Conservation (phyloP, 2,888 invertebrate species). For the Endotricha flammealis region DNA sequence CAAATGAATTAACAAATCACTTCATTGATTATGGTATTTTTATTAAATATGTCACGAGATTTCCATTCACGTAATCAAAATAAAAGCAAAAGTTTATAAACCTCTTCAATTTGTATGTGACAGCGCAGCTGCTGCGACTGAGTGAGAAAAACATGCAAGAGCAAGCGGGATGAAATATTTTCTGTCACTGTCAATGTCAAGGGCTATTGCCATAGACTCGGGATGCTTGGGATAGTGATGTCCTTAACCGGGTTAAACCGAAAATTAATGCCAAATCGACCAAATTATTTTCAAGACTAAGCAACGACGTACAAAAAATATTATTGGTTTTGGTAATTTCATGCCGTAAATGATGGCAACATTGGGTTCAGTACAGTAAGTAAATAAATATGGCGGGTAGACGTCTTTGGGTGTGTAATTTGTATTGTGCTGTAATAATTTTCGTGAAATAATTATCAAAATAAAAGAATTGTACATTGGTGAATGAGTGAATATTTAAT, state of each 20-base stretch:
- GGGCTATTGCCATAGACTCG: too few relatives aligned
- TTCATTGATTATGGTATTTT: slow-evolving; percentile 7
- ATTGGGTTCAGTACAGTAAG: slow-evolving; percentile 39
- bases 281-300: too few relatives aligned
- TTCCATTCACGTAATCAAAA: slow-evolving; percentile 20
- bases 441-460: slow-evolving; percentile 16
- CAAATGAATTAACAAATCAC: neutral
- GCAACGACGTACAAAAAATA: too few relatives aligned
- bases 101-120: slow-evolving; percentile 11
- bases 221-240: too few relatives aligned
- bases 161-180: too few relatives aligned
- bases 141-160: too few relatives aligned
- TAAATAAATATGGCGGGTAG: slow-evolving; percentile 72
- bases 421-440: slow-evolving; percentile 19
- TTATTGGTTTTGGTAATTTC: too few relatives aligned
- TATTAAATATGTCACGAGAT: slow-evolving; percentile 9
- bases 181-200: too few relatives aligned
- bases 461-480: slow-evolving; percentile 8
- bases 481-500: slow-evolving; percentile 14
- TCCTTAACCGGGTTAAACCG: too few relatives aligned
- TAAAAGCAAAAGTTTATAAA: slow-evolving; percentile 23
- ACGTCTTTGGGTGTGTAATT: slow-evolving; percentile 35
- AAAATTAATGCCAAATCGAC: too few relatives aligned
- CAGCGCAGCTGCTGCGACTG: too few relatives aligned
- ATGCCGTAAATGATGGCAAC: too few relatives aligned